A percentile compares a stretch with the other conserved stretches of the same genome.
These are phyloP conservation scores for Actias luna DNA, from an alignment of 2,888 invertebrate species.

Conservation along the genomic window DNA sequence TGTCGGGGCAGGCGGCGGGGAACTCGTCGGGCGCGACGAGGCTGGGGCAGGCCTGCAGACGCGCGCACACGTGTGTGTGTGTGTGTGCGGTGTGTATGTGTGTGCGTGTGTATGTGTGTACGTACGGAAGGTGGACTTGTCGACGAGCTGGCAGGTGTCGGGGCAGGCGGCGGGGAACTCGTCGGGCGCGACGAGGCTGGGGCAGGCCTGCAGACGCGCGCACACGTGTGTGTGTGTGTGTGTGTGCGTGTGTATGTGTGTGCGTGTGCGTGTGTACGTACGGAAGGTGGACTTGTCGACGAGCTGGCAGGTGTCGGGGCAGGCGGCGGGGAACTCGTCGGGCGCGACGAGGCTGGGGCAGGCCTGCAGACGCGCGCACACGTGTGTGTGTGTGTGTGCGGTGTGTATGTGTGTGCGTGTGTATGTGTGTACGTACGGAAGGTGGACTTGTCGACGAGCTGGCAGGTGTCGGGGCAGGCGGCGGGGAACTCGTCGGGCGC, in stretches of 20 bases:
- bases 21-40: constrained; percentile 84
- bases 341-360: constrained; percentile 88
- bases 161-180: constrained; percentile 82
- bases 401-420: too few relatives aligned
- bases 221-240: constrained; percentile 75
- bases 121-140: constrained; percentile 85
- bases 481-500: constrained; percentile 80
- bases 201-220: constrained; percentile 86
- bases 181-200: constrained; percentile 85
- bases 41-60: constrained; percentile 87
- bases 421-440: constrained; percentile 74
- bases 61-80: constrained; percentile 82
- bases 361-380: constrained; percentile 85
- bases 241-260: too few relatives aligned
- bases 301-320: constrained; percentile 85
- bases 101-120: constrained; percentile 31
- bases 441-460: constrained; percentile 84
- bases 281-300: constrained; percentile 85
- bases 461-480: constrained; percentile 85
- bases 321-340: constrained; percentile 72
- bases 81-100: too few relatives aligned
- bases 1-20: constrained; percentile 83
- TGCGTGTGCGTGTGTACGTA: constrained; percentile 54
- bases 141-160: constrained; percentile 83
- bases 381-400: constrained; percentile 32